Conservation (phyloP, 1,140 invertebrate species). For the Zophobas morio region DNA sequence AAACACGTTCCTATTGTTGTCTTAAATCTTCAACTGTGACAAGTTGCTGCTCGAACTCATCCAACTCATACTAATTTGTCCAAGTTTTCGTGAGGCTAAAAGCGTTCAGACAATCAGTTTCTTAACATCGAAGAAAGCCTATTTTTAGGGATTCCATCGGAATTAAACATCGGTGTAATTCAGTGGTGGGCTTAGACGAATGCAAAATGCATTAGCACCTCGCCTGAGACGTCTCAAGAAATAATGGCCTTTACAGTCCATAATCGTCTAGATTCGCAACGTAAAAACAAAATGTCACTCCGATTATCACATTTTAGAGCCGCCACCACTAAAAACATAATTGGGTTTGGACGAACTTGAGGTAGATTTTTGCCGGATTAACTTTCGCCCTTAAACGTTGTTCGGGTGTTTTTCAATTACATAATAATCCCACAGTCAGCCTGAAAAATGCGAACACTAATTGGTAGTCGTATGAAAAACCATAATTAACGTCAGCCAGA, state of each 20-base stretch:
- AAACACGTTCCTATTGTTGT: slow-evolving; percentile 17
- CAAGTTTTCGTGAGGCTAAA: neutral
- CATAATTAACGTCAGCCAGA: slow-evolving; percentile 32
- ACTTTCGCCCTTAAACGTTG: neutral
- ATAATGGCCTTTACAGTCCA: slow-evolving; percentile 11
- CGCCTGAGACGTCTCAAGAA: slow-evolving; percentile 11
- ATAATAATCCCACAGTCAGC: slow-evolving; percentile 22
- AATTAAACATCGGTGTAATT: slow-evolving; percentile 22
- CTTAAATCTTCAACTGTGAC: slow-evolving; percentile 15
- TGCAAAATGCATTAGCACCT: slow-evolving; percentile 31
- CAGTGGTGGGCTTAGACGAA: slow-evolving; percentile 15
- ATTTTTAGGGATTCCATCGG: slow-evolving; percentile 4
- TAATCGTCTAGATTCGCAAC: slow-evolving; percentile 25
- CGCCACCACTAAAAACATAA: slow-evolving; percentile 36
- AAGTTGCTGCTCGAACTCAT: slow-evolving; percentile 5
- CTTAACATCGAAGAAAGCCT: slow-evolving; percentile 19
- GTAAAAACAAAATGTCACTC: slow-evolving; percentile 14
- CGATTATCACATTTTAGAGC: slow-evolving; percentile 30
- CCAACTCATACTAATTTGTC: slow-evolving; percentile 6
- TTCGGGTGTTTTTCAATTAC: slow-evolving; percentile 7
- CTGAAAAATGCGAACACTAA: slow-evolving; percentile 16
- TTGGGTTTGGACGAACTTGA: slow-evolving; percentile 3
- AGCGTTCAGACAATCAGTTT: neutral
- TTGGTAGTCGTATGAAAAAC: slow-evolving; percentile 29
- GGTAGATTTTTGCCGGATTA: slow-evolving; percentile 24